A percentile compares a stretch with the other conserved stretches of the same genome.
These are phyloP conservation scores for Melanotaenia nigrans DNA, from an alignment of 2,797 vertebrate species.

Conservation along the genomic window DNA sequence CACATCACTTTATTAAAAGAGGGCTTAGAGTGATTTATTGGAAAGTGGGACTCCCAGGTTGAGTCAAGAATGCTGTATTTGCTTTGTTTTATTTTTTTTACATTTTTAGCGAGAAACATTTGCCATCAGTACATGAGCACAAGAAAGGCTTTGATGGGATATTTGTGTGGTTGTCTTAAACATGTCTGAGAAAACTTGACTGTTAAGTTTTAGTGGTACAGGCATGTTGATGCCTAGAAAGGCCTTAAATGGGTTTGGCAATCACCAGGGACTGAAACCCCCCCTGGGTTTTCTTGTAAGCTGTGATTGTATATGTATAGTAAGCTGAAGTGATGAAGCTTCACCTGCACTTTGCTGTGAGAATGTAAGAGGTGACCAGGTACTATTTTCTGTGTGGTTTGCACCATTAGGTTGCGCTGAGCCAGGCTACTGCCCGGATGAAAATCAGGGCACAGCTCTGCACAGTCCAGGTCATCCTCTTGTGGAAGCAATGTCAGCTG, in stretches of 20 bases:
- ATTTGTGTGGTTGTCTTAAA: conserved; percentile 45
- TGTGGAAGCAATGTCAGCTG: conserved; percentile 62
- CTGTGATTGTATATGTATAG: conserved; percentile 84
- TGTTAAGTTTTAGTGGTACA: conserved; percentile 62
- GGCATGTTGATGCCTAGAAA: conserved; percentile 65
- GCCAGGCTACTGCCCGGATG: conserved; percentile 31
- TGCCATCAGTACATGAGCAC: conserved; percentile 44
- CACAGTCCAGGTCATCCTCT: conserved; percentile 46
- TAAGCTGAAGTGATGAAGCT: conserved; percentile 75
- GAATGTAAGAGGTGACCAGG: conserved; percentile 73
- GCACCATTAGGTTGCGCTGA: conserved; percentile 43
- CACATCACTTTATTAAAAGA: conserved; percentile 28
- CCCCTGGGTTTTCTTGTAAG: conserved; percentile 73
- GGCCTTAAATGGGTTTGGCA: conserved; percentile 82
- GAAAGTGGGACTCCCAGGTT: conserved; percentile 28
- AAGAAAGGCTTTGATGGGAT: conserved; percentile 33
- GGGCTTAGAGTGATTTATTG: conserved; percentile 27
- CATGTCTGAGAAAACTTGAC: conserved; percentile 57
- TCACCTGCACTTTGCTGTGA: conserved; percentile 84
- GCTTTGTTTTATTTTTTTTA: conserved; percentile 3
- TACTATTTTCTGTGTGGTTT: conserved; percentile 63
- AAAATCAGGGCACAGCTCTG: conserved; percentile 40
- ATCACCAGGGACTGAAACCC: conserved; percentile 64
- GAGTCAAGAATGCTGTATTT: conserved; percentile 44
- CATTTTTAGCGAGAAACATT: conserved; percentile 36